phyloP scores from a whole-genome alignment of 1,140 invertebrate genomes.

The Pomacea maculata region DNA sequence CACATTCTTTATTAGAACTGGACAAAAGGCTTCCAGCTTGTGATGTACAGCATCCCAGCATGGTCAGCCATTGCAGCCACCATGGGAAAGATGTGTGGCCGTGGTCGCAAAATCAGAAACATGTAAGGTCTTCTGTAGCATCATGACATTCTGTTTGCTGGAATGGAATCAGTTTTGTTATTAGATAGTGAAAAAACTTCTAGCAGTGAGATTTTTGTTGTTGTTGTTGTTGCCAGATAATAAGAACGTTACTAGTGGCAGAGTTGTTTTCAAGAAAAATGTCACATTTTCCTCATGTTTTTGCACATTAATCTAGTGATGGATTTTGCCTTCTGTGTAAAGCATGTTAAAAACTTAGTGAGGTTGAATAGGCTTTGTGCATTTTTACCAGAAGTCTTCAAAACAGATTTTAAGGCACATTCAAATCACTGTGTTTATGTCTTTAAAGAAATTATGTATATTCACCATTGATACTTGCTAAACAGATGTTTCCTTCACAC shows the following conservation, averaged over 20 bases:
- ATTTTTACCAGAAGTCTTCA: no score
- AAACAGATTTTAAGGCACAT: no score
- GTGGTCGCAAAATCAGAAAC: conserved; percentile 33
- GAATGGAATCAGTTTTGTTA: neutral
- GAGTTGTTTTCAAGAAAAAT: no score
- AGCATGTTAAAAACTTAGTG: no score
- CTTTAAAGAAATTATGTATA: no score
- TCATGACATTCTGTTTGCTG: neutral
- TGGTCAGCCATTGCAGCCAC: conserved; percentile 39
- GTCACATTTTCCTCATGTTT: no score
- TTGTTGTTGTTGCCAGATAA: neutral
- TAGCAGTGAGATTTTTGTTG: neutral
- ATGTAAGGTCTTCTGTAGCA: conserved; percentile 26
- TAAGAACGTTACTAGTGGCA: neutral
- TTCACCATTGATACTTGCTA: no score
- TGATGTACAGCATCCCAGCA: conserved; percentile 33
- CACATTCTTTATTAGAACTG: conserved; percentile 18
- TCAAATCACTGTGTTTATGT: no score
- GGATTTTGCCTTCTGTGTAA: no score
- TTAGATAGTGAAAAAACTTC: neutral
- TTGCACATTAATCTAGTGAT: no score
- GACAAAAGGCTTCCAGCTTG: conserved; percentile 28
- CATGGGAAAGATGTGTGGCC: conserved; percentile 38
- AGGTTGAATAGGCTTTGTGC: no score
- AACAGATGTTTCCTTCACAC: no score